Conservation (phyloP, 2,888 invertebrate species). For the Orgyia antiqua region DNA sequence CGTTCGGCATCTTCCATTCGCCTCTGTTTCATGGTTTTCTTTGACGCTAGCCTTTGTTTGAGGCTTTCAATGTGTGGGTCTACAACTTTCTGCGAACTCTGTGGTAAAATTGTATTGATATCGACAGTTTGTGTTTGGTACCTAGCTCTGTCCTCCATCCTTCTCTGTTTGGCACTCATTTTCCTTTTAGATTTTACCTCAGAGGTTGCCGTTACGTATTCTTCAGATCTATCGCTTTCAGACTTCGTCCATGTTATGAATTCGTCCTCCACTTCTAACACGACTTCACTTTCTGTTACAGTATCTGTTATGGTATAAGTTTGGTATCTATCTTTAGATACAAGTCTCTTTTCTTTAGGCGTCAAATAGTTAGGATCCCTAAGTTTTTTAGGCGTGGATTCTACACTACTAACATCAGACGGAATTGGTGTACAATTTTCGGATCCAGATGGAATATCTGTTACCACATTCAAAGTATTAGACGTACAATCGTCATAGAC, state of each 20-base stretch:
- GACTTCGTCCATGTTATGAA: slow-evolving; percentile 67
- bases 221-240: slow-evolving; percentile 61
- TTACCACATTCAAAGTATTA: slow-evolving; percentile 75
- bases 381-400: slow-evolving; percentile 85
- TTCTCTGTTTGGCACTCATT: slow-evolving; percentile 81
- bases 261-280: slow-evolving; percentile 51
- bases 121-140: slow-evolving; percentile 83
- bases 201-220: slow-evolving; percentile 50
- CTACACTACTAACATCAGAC: slow-evolving; percentile 85
- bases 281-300: slow-evolving; percentile 44
- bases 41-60: slow-evolving; percentile 58
- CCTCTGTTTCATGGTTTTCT: slow-evolving; percentile 75
- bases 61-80: slow-evolving; percentile 61
- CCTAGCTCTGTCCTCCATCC: slow-evolving; percentile 82
- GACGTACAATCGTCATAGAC: slow-evolving; percentile 80
- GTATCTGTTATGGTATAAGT: slow-evolving; percentile 87
- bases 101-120: slow-evolving; percentile 46
- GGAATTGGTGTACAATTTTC: slow-evolving; percentile 81
- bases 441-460: slow-evolving; percentile 73
- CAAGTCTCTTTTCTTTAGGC: slow-evolving; percentile 86
- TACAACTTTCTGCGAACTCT: slow-evolving; percentile 28
- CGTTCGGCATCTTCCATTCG: slow-evolving; percentile 83
- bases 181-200: slow-evolving; percentile 56
- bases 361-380: slow-evolving; percentile 76
- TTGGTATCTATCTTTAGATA: slow-evolving; percentile 87